Evolutionary conservation across 2,113 vertebrate genomes (phyloP).

Genomic region (Neofelis nebulosa): DNA sequence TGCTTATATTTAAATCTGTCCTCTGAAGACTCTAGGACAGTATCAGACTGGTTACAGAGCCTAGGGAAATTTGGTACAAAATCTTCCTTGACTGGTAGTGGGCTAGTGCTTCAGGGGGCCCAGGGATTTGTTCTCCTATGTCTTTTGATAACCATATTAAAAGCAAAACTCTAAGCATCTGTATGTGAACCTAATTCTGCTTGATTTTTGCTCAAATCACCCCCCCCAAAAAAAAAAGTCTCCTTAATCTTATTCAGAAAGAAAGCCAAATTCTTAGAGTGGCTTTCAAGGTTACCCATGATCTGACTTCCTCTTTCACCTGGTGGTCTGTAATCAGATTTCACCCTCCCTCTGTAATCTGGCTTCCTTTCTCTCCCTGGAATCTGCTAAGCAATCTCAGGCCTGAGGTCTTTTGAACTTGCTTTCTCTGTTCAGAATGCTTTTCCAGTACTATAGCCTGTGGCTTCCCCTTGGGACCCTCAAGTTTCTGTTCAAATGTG

Average conservation of each 20-base stretch:
- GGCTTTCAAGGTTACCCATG: neutral
- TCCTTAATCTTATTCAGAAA: neutral
- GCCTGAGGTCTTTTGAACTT: neutral
- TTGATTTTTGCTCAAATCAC: neutral
- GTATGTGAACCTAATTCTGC: neutral
- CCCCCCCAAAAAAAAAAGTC: neutral
- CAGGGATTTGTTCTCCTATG: neutral
- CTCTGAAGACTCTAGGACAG: neutral
- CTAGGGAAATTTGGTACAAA: neutral
- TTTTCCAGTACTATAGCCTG: rapidly evolving
- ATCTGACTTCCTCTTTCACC: neutral
- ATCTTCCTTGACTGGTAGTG: no score
- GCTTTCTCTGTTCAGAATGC: neutral
- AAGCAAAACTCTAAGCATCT: neutral
- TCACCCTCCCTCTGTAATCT: neutral
- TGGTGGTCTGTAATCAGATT: neutral
- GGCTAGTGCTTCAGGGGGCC: neutral
- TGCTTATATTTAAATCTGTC: neutral
- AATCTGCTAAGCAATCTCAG: neutral
- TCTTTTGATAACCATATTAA: neutral
- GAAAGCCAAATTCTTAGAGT: neutral
- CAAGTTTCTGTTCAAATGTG: neutral
- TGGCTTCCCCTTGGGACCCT: neutral
- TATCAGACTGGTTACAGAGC: neutral
- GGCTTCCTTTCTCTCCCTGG: neutral